Conservation (phyloP, 2,797 vertebrate genomes). For the Ctenosaura bakeri region DNA sequence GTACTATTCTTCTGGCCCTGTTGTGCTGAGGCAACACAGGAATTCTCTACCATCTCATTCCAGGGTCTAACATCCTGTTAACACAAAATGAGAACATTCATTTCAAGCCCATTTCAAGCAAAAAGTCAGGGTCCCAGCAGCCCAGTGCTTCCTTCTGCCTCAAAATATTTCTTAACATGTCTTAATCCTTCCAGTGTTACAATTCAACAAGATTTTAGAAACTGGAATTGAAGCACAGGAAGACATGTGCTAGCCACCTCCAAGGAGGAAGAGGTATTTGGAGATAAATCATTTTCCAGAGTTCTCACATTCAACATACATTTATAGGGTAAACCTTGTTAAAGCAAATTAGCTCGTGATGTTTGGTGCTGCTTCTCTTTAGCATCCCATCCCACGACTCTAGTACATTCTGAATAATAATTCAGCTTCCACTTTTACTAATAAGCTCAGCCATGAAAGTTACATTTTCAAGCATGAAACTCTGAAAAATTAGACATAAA, state of each 20-base stretch:
- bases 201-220: slow-evolving; percentile 2
- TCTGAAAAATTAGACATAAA: background rate
- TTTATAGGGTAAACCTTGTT: slow-evolving; percentile 54
- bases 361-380: accelerated
- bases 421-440: slow-evolving; percentile 1
- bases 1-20: background rate
- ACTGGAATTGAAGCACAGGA: background rate
- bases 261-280: background rate
- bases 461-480: background rate
- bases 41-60: background rate
- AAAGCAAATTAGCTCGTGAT: background rate
- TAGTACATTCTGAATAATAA: background rate
- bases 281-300: background rate
- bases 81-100: background rate
- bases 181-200: background rate
- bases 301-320: background rate
- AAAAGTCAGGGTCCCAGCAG: background rate
- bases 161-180: background rate
- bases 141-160: background rate
- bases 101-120: background rate
- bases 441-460: background rate
- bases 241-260: background rate
- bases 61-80: background rate
- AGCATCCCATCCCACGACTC: background rate
- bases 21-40: background rate